phyloP scores from a whole-genome alignment of 2,888 invertebrate species.

The Lasioglossum morio region DNA sequence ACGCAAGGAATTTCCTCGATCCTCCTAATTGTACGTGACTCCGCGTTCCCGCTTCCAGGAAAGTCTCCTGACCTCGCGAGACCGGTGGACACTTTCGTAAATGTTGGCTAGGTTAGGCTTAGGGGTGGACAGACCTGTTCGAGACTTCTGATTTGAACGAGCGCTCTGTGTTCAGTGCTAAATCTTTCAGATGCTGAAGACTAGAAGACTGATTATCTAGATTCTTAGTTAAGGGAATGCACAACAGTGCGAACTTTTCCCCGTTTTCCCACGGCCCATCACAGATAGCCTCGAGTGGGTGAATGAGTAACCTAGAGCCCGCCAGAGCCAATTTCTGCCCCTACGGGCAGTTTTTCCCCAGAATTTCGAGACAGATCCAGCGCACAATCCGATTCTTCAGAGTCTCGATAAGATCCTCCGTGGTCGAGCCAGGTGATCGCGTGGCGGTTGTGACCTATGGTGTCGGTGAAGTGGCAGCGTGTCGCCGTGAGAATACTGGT shows the following conservation, averaged over 20 bases:
- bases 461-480: constrained; percentile 59
- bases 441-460: constrained; percentile 65
- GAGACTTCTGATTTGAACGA: background rate
- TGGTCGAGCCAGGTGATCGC: constrained; percentile 37
- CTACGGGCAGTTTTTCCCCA: background rate
- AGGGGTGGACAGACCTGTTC: background rate
- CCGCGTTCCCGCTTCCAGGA: background rate
- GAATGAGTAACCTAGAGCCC: background rate
- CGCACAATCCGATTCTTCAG: background rate
- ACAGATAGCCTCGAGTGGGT: background rate
- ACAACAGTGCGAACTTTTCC: background rate
- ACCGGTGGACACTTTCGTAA: background rate
- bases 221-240: background rate
- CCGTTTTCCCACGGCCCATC: background rate
- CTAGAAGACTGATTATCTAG: background rate
- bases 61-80: background rate
- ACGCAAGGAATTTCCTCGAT: constrained; percentile 31
- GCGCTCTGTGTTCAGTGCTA: background rate
- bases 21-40: constrained; percentile 29
- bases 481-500: constrained; percentile 29
- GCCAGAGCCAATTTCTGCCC: background rate
- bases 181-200: background rate
- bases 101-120: background rate
- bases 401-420: constrained; percentile 5
- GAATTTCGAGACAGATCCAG: background rate